These are phyloP conservation scores for Xiphorhynchus elegans DNA, from an alignment of 2,113 vertebrate species.

Conservation along the genomic window DNA sequence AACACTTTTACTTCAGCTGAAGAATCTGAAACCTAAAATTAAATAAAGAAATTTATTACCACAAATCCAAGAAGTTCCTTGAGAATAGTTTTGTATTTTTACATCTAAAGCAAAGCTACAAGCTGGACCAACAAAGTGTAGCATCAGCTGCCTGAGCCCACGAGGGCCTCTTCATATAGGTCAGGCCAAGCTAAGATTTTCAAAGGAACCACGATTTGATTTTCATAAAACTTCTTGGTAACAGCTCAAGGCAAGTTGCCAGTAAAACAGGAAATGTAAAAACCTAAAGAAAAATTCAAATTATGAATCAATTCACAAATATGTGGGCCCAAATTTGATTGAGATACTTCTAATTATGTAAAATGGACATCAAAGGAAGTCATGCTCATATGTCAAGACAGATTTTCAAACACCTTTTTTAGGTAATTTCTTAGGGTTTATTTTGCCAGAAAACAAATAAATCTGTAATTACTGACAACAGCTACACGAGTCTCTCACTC, in stretches of 20 bases:
- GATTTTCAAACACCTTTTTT: neutral
- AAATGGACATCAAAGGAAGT: neutral
- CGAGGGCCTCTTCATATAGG: neutral
- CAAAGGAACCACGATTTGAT: neutral
- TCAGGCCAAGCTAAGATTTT: conserved; percentile 6
- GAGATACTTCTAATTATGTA: neutral
- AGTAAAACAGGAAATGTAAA: neutral
- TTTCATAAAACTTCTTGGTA: neutral
- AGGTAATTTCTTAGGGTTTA: neutral
- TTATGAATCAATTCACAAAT: neutral
- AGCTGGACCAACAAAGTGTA: neutral
- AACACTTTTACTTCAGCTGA: conserved; percentile 83
- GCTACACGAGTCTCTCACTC: neutral
- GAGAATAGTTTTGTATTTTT: neutral
- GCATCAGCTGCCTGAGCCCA: neutral
- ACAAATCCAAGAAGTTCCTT: neutral
- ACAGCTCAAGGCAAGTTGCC: neutral
- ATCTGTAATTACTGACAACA: neutral
- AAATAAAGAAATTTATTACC: conserved; percentile 23
- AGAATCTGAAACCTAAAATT: conserved; percentile 76
- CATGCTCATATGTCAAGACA: neutral
- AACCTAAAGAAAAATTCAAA: neutral
- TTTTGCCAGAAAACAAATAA: neutral
- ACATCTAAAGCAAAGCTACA: neutral
- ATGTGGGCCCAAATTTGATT: neutral